Percentiles rank a stretch among this genome's conserved stretches.
phyloP scores from a whole-genome alignment of 1,140 invertebrate genomes.

The Watersipora subatra region DNA sequence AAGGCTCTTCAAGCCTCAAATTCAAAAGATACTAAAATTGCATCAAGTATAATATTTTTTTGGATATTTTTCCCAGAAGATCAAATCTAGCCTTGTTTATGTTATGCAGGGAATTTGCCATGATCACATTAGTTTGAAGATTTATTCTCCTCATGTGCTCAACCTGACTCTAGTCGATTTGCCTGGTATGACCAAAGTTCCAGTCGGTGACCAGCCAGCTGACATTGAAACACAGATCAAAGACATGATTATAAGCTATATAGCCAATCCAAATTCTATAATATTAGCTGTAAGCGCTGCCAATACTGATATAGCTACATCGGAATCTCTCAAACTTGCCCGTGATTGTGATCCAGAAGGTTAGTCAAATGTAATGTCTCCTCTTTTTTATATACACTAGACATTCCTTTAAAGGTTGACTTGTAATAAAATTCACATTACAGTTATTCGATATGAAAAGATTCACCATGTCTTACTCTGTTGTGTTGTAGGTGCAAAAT shows the following conservation, averaged over 20 bases:
- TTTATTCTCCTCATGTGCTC: constrained; percentile 77
- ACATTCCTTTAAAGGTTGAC: too few species aligned
- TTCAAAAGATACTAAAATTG: too few species aligned
- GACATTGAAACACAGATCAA: constrained; percentile 49
- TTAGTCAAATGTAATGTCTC: too few species aligned
- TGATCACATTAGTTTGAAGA: constrained; percentile 91
- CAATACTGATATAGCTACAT: constrained; percentile 42
- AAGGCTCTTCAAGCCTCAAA: too few species aligned
- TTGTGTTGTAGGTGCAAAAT: too few species aligned
- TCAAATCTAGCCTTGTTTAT: constrained; percentile 4
- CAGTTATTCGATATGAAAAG: too few species aligned
- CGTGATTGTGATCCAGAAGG: constrained; percentile 40
- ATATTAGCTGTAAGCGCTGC: constrained; percentile 44
- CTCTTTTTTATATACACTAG: too few species aligned
- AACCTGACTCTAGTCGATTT: constrained; percentile 95
- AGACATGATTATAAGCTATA: constrained; percentile 45
- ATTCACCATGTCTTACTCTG: too few species aligned
- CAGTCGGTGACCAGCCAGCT: constrained; percentile 50
- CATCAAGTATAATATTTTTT: too few species aligned
- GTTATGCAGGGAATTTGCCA: constrained; percentile 66
- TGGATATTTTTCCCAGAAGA: too few species aligned
- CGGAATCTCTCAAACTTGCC: constrained; percentile 39
- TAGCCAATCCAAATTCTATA: constrained; percentile 49
- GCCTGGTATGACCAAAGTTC: constrained; percentile 91
- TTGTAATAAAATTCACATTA: too few species aligned